A percentile compares a stretch with the other conserved stretches of the same genome.
Conservation (phyloP, 1,140 invertebrate genomes). For the Drosophila leontia region DNA sequence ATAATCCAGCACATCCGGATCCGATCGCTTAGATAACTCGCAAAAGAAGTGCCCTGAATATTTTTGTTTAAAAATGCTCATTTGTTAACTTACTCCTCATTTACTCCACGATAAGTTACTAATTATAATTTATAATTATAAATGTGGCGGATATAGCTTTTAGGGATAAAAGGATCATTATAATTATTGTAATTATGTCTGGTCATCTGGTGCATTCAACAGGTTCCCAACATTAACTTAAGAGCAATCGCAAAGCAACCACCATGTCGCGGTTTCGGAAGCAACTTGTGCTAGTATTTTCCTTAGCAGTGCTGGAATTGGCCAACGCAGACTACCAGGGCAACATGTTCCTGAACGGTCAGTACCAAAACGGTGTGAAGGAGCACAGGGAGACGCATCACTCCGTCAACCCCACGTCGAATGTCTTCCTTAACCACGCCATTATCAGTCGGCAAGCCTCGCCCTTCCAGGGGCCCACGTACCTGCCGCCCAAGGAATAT, state of each 20-base stretch:
- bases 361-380: constrained; percentile 70
- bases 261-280: constrained; percentile 55
- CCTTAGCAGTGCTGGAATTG: constrained; percentile 44
- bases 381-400: constrained; percentile 57
- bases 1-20: constrained; percentile 21
- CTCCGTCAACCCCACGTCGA: constrained; percentile 66
- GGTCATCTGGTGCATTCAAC: not conserved
- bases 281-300: constrained; percentile 43
- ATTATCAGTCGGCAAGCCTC: constrained; percentile 77
- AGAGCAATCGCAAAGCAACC: constrained; percentile 9
- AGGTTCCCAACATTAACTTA: not conserved
- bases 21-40: not conserved
- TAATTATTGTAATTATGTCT: too few species aligned
- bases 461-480: constrained; percentile 77
- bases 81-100: too few species aligned
- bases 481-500: constrained; percentile 74
- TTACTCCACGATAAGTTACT: too few species aligned
- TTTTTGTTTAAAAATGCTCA: too few species aligned
- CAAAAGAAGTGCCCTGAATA: not conserved
- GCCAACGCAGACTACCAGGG: constrained; percentile 57
- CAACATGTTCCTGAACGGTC: constrained; percentile 82
- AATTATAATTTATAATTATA: too few species aligned
- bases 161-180: too few species aligned
- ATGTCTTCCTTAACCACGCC: constrained; percentile 77
- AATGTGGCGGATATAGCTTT: too few species aligned